Conservation (phyloP, 2,797 vertebrate species). For the Onychomys leucogaster region DNA sequence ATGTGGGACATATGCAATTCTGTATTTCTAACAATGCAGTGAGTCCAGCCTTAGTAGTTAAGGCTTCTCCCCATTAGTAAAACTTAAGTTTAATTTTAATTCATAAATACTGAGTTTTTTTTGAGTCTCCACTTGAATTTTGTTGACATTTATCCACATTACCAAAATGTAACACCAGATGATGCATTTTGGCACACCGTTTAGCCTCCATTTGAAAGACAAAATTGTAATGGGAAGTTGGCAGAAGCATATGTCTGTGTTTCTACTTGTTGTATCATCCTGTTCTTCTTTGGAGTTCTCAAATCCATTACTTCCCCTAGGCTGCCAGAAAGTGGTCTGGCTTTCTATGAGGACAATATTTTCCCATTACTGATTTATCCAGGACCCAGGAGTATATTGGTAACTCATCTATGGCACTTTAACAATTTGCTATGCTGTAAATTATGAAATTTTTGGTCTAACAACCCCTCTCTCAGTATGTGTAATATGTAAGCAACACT, state of each 20-base stretch:
- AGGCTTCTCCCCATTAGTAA: neutral
- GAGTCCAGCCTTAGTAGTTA: constrained; percentile 50
- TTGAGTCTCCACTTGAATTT: constrained; percentile 71
- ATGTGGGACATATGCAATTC: neutral
- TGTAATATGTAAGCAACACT: neutral
- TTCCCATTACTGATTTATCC: constrained; percentile 18
- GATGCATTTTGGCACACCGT: constrained; percentile 50
- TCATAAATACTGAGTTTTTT: constrained; percentile 74
- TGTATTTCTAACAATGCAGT: neutral
- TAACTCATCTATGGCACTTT: neutral
- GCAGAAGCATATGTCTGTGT: constrained; percentile 47
- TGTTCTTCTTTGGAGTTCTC: constrained; percentile 51
- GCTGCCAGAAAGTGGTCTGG: constrained; percentile 27
- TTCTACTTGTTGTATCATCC: constrained; percentile 55
- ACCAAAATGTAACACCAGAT: constrained; percentile 70
- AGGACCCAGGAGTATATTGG: neutral
- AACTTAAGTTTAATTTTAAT: constrained; percentile 67
- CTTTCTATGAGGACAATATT: constrained; percentile 33
- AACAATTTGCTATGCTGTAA: constrained; percentile 16
- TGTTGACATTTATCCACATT: constrained; percentile 72
- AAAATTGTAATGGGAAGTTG: constrained; percentile 61
- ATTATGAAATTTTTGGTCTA: neutral
- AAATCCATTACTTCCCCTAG: constrained; percentile 53
- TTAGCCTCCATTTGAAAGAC: constrained; percentile 69
- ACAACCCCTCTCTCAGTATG: neutral